Base-by-base conservation (phyloP, 2,888 invertebrate genomes). In the Harpagoxenus sublaevis region DNA sequence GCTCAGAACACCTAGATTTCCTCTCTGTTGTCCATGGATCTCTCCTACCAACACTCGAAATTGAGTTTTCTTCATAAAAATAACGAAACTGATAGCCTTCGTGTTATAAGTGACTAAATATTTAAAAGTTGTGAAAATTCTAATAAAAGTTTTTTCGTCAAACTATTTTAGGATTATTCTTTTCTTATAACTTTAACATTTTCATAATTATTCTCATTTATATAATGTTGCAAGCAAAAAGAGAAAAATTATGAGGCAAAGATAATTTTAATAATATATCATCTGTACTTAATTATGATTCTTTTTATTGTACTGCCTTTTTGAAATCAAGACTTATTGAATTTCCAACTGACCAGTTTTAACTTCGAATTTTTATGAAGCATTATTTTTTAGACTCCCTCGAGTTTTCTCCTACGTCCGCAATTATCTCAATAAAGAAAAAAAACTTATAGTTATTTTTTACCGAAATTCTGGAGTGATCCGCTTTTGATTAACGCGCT, bases 401-500 rank as follows among this genome's bases (percentile, higher is more conserved):
- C 31, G 42, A 9, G 15, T 77, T 23, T n/a, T 39, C 65, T 39
- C 28, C 39, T 0, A 55, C 15, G 4, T 18, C 18, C 8, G 23
- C 18, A 12, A 23, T 23, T 9, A 9, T 9, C 42, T 51, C 35
- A 10, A 9, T 42, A 63, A 51, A 31, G 5, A 63, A 74, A 65
- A 63, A 39, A 65, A 63, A 39, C 23, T 53, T 18, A 39, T 48
- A 18, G 35, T 77, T 39, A 51, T 75, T 51, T 39, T 48, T 28
- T 18, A 23, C 6, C 31, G 9, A 45, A 70, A 55, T 31, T 9
- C n/a, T 31, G 12, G 8, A 39, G 9, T 53, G 55, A 70, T 42
- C 45, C 45, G 10, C 45, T 78, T 42, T 70, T 70, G 45, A 78
- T 57, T 68, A 48, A 70, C 15, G 6, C 15, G 28, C 23, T 15